Evolutionary conservation across 1,140 invertebrate genomes (phyloP).

Genomic region (Drosophila paulistorum): DNA sequence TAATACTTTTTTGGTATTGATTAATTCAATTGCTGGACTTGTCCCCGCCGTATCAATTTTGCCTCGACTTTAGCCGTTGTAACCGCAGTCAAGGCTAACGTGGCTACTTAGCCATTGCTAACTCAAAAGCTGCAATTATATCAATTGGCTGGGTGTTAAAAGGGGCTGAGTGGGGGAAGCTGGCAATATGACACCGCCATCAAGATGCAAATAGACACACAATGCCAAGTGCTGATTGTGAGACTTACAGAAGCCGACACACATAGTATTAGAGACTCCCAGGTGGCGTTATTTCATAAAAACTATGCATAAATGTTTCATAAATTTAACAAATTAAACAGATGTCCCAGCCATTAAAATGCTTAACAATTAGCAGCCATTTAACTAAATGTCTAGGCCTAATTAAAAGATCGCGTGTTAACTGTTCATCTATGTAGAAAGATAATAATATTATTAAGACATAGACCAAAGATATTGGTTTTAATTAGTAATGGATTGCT

Average conservation of each 20-base stretch:
- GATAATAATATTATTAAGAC: background rate
- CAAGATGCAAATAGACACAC: constrained; percentile 7
- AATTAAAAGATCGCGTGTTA: background rate
- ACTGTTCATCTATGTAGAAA: background rate
- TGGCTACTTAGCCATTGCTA: constrained; percentile 3
- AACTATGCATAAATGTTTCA: constrained; percentile 5
- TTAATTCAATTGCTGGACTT: background rate
- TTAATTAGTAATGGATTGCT: no score
- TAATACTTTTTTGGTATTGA: background rate
- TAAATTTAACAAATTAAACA: constrained; percentile 5
- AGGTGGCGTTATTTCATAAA: background rate
- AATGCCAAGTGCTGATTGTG: constrained; percentile 7
- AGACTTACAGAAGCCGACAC: background rate
- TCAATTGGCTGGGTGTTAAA: background rate
- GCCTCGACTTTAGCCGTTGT: background rate
- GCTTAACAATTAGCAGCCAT: background rate
- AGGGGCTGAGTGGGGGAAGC: background rate
- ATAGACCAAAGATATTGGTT: no score
- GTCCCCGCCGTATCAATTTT: background rate
- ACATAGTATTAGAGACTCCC: background rate
- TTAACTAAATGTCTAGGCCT: background rate
- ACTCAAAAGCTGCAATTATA: constrained; percentile 4
- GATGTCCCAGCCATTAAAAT: background rate
- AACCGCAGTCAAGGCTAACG: constrained; percentile 8
- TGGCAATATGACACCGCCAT: constrained; percentile 3